phyloP scores from a whole-genome alignment of 2,888 invertebrate genomes.

The Dromius quadrimaculatus region DNA sequence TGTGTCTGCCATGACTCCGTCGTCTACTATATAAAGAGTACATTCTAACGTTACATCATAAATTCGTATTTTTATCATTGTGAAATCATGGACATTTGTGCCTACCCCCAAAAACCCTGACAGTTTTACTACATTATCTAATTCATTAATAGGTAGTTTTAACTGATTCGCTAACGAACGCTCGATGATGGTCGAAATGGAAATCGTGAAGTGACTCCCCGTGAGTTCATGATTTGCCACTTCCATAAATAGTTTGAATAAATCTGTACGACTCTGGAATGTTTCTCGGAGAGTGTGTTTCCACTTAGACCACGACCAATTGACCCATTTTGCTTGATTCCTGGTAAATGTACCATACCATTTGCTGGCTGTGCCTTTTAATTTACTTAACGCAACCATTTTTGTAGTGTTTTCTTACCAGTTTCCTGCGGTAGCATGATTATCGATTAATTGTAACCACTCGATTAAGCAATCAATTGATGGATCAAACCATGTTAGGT shows the following conservation, averaged over 20 bases:
- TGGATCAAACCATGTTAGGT: too few relatives aligned
- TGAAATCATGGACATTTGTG: not conserved
- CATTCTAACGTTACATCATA: constrained; percentile 2
- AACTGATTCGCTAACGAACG: not conserved
- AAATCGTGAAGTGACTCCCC: constrained; percentile 53
- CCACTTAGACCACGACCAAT: constrained; percentile 53
- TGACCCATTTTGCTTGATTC: constrained; percentile 50
- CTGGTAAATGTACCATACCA: constrained; percentile 54
- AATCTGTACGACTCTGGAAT: constrained; percentile 46
- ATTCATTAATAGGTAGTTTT: constrained; percentile 15
- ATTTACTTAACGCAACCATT: constrained; percentile 53
- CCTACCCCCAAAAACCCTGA: constrained; percentile 8
- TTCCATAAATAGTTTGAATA: constrained; percentile 53
- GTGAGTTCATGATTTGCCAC: constrained; percentile 52
- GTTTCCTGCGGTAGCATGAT: constrained; percentile 38
- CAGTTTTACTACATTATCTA: not conserved
- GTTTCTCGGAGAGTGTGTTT: constrained; percentile 43
- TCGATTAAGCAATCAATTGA: constrained; percentile 21
- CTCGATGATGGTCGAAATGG: constrained; percentile 48
- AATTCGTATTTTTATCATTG: not conserved
- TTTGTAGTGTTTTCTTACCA: constrained; percentile 45
- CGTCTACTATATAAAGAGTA: not conserved
- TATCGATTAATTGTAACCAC: constrained; percentile 53
- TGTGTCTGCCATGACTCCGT: not conserved
- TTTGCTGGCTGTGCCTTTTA: constrained; percentile 34